Evolutionary conservation across 2,888 invertebrate genomes (phyloP).

Genomic region (Leucophenga montana): DNA sequence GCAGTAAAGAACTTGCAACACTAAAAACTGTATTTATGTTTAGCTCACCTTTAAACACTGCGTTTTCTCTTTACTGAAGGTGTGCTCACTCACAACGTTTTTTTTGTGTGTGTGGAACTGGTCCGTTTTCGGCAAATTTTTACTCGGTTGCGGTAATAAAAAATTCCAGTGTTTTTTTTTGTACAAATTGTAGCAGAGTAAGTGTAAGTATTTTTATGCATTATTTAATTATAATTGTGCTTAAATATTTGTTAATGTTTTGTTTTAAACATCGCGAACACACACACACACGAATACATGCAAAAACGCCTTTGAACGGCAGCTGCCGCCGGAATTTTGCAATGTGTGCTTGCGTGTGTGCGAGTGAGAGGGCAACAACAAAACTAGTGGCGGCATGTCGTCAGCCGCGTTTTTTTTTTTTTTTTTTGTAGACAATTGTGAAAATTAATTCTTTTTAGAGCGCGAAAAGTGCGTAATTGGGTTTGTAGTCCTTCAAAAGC

Average conservation of each 20-base stretch:
- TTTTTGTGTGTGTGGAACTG: slow-evolving; percentile 2
- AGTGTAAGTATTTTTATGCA: background rate
- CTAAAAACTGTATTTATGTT: no score
- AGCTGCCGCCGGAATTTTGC: background rate
- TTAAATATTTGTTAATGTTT: no score
- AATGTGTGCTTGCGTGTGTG: background rate
- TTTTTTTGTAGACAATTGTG: background rate
- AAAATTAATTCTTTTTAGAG: background rate
- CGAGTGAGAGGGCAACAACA: background rate
- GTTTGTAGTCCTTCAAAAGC: background rate
- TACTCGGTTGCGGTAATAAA: background rate
- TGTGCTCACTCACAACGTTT: background rate
- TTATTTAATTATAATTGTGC: no score
- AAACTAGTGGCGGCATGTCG: background rate
- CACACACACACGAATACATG: background rate
- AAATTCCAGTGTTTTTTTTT: slow-evolving; percentile 10
- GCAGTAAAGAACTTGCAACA: no score
- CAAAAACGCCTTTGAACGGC: background rate
- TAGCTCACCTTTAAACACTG: no score
- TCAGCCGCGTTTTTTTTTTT: background rate
- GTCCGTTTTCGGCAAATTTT: slow-evolving; percentile 14
- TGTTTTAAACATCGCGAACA: no score
- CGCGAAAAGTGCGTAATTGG: background rate
- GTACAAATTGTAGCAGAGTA: slow-evolving; percentile 4
- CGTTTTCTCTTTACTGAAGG: background rate